Percentiles rank a stretch among this genome's conserved stretches.
These are phyloP conservation scores for Aricia agestis DNA, from an alignment of 1,140 invertebrate genomes.

Conservation along the genomic window DNA sequence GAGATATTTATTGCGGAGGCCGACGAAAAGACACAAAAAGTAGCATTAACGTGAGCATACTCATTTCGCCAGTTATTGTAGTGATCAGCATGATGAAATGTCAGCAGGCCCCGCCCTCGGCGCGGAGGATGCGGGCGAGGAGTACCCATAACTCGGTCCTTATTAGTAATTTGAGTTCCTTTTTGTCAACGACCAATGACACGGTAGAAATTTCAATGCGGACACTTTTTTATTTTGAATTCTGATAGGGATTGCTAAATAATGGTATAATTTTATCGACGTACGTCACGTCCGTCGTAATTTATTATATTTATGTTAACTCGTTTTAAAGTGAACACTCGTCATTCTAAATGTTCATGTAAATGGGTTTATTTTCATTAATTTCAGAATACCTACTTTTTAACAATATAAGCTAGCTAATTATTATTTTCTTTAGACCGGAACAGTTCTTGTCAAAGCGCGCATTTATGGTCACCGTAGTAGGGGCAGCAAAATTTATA, in stretches of 20 bases:
- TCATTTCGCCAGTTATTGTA: conserved; percentile 8
- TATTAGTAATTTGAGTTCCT: conserved; percentile 1
- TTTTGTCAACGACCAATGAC: conserved; percentile 6
- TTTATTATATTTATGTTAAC: background rate
- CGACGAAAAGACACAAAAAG: background rate
- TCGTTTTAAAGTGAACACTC: background rate
- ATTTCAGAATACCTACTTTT: too few relatives aligned
- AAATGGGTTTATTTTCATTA: too few relatives aligned
- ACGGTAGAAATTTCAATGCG: background rate
- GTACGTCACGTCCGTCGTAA: background rate
- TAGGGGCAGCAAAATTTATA: conserved; percentile 6
- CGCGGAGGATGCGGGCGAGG: background rate
- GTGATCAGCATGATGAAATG: conserved; percentile 1
- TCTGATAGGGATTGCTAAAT: conserved; percentile 2
- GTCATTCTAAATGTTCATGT: too few relatives aligned
- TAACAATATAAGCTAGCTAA: background rate
- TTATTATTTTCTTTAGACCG: background rate
- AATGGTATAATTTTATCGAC: conserved; percentile 1
- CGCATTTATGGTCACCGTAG: background rate
- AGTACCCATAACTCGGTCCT: conserved; percentile 9
- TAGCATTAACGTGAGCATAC: background rate
- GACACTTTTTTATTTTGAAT: background rate
- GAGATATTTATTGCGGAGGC: conserved; percentile 9
- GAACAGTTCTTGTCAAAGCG: background rate
- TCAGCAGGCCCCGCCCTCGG: background rate